Conservation (phyloP, 2,888 invertebrate genomes). For the Drosophila birchii region DNA sequence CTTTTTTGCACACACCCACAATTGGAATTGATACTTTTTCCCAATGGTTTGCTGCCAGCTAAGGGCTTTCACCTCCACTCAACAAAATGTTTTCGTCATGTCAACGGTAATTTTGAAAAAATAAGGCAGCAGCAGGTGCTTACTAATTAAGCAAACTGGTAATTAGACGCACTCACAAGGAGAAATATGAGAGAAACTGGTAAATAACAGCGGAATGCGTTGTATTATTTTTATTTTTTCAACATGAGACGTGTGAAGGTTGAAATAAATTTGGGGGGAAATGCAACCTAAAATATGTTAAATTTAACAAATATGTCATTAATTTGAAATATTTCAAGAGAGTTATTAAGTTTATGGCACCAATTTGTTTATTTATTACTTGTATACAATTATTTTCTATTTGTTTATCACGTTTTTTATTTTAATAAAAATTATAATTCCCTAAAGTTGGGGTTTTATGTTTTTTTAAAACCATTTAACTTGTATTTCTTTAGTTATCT, state of each 20-base stretch:
- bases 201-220: constrained; percentile 49
- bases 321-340: neutral
- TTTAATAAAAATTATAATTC: neutral
- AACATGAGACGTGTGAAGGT: constrained; percentile 45
- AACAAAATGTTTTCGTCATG: constrained; percentile 51
- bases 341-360: neutral
- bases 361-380: neutral
- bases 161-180: constrained; percentile 46
- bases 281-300: neutral
- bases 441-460: neutral
- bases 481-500: neutral
- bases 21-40: constrained; percentile 65
- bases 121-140: constrained; percentile 61
- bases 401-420: neutral
- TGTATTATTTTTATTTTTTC: constrained; percentile 11
- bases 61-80: constrained; percentile 72
- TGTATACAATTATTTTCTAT: neutral
- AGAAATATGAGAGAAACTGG: constrained; percentile 13
- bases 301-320: neutral
- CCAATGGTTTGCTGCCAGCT: neutral
- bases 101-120: constrained; percentile 42
- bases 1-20: constrained; percentile 45
- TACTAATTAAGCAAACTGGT: constrained; percentile 60
- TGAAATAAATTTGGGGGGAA: constrained; percentile 23
- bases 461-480: neutral